phyloP scores from a whole-genome alignment of 35 echinoderm and acorn worm species.

The Ptychodera flava region DNA sequence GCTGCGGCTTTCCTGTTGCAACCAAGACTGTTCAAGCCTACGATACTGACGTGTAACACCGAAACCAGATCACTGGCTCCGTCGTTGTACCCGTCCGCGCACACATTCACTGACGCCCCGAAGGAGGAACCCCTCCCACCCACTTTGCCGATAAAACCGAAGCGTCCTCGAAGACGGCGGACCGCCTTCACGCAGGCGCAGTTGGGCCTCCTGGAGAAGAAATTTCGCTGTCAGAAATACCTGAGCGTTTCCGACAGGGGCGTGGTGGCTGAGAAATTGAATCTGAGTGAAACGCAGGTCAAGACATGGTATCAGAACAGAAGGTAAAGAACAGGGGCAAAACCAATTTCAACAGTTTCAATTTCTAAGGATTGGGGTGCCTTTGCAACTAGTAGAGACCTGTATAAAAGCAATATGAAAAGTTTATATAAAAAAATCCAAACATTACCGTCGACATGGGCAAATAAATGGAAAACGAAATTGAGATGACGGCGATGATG shows the following conservation, averaged over 20 bases:
- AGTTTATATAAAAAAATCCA: too few relatives aligned
- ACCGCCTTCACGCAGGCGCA: conserved; percentile 66
- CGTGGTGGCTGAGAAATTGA: conserved; percentile 38
- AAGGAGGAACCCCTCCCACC: conserved; percentile 52
- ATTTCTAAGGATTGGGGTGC: too few relatives aligned
- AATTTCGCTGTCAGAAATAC: conserved; percentile 69
- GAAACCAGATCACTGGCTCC: neutral
- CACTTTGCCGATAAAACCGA: conserved; percentile 62
- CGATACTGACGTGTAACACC: neutral
- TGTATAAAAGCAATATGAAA: too few relatives aligned
- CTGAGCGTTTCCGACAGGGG: conserved; percentile 62
- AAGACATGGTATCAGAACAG: conserved; percentile 75
- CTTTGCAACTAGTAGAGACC: too few relatives aligned
- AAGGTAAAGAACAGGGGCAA: too few relatives aligned
- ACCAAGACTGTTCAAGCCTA: neutral
- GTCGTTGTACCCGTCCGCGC: neutral
- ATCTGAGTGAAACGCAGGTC: conserved; percentile 67
- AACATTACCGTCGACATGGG: too few relatives aligned
- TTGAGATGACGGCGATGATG: neutral
- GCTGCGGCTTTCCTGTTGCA: neutral
- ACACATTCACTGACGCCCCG: neutral
- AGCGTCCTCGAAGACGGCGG: conserved; percentile 43
- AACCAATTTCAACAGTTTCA: too few relatives aligned
- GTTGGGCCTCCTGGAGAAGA: conserved; percentile 46
- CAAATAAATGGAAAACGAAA: neutral